Conservation (phyloP, 2,888 invertebrate species). For the Tinea pellionella region DNA sequence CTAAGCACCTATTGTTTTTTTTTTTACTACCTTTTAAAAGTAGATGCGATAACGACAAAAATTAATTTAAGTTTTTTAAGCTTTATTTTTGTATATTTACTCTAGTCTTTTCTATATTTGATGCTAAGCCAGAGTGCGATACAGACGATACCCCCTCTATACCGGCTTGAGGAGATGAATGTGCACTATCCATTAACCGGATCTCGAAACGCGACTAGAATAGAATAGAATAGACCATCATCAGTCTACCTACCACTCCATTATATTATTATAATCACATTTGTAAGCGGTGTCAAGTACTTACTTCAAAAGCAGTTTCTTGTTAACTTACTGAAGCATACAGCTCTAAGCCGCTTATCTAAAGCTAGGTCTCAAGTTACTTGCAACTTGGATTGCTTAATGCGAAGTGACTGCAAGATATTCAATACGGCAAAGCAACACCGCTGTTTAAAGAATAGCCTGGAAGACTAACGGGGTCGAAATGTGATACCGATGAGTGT, state of each 20-base stretch:
- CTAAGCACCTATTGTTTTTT: not conserved
- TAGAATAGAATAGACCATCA: no score
- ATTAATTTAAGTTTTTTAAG: not conserved
- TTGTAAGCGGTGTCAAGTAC: conserved; percentile 1
- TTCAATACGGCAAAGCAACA: conserved; percentile 59
- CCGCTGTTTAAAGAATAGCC: conserved; percentile 45
- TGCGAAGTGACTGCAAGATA: conserved; percentile 50
- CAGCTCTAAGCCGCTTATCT: not conserved
- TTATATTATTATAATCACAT: not conserved
- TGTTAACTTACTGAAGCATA: not conserved
- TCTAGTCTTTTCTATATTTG: no score
- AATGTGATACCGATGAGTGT: conserved; percentile 57
- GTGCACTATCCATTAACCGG: no score
- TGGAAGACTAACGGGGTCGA: conserved; percentile 43
- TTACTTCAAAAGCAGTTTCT: conserved; percentile 2
- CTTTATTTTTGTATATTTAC: no score
- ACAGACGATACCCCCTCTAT: no score
- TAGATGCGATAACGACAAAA: not conserved
- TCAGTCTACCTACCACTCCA: no score
- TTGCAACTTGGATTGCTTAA: conserved; percentile 15
- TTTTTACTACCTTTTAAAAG: not conserved
- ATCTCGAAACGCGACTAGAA: no score
- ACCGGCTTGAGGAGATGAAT: no score
- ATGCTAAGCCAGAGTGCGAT: no score
- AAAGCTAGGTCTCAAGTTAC: conserved; percentile 10